phyloP scores from a whole-genome alignment of 1,140 invertebrate genomes.

The Meloidogyne floridensis region DNA sequence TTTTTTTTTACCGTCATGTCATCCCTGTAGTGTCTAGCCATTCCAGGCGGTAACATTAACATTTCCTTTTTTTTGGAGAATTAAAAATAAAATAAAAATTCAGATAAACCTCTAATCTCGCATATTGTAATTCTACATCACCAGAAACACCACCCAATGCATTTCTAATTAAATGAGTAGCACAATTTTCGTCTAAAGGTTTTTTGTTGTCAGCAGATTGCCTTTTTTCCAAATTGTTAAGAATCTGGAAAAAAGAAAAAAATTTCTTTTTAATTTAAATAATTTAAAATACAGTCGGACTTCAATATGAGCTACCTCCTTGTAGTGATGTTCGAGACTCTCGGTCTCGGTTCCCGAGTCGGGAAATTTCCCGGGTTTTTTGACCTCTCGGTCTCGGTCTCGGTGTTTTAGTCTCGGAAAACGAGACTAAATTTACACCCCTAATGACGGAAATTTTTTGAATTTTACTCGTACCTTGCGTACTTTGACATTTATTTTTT shows the following conservation, averaged over 20 bases:
- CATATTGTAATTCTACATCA: conserved; percentile 61
- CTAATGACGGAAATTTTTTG: no score
- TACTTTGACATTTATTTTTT: no score
- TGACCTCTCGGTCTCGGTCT: no score
- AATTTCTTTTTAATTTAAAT: no score
- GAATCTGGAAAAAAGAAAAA: conserved; percentile 43
- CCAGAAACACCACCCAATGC: conserved; percentile 62
- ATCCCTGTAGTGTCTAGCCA: conserved; percentile 57
- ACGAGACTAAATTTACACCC: no score
- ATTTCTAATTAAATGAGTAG: conserved; percentile 63
- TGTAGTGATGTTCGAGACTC: no score
- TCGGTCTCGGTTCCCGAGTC: no score
- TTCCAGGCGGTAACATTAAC: conserved; percentile 57
- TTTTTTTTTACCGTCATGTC: conserved; percentile 55
- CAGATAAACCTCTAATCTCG: conserved; percentile 40
- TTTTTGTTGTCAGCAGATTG: conserved; percentile 56
- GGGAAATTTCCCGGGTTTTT: no score
- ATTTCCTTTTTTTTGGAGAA: conserved; percentile 28
- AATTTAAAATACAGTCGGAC: no score
- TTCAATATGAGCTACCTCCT: no score
- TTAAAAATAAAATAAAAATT: background rate
- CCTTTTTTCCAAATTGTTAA: conserved; percentile 48
- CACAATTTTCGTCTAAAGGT: conserved; percentile 62
- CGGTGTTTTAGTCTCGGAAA: no score
- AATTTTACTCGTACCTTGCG: no score